Evolutionary conservation across 2,113 vertebrate species (phyloP), one percentile per base, ranked within the genome.

Genomic region (Lutjanus erythropterus): DNA sequence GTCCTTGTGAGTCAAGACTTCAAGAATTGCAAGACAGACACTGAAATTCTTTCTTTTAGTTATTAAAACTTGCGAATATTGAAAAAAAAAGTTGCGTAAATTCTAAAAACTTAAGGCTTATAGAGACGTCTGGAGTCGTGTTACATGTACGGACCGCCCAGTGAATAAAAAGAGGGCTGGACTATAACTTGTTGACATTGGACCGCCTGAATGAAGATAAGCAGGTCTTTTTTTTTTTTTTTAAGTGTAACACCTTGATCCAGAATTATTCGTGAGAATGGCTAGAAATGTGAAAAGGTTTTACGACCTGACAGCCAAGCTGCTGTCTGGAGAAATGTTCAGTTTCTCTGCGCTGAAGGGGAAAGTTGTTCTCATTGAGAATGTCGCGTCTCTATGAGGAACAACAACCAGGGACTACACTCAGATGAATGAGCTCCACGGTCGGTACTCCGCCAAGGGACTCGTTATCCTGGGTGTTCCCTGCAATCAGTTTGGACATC

Each of bases 371-470:
- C 96, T 99, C 41, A 94, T 98, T 47, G 96, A 93, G 84, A 98
- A 98, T 74, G 97, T 98, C 69, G 97, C 97, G 37, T 98, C 98
- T 23, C 97, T 98, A 70, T 99, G 98, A 98, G 98, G 97, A 83
- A 98, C 97, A 29, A 99, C 97, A 23, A 86, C 71, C 84, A 96
- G 97, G 94, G 98, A 99, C 79, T 98, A 95, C 93, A 95, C 95
- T 59, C 96, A 99, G 93, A 96, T 99, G 96, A 97, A 96, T 80
- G 96, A 97, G 69, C 96, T 99, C 72, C 96, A 98, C 90, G 41
- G 42, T 64, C 95, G 95, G 16, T 96, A 92, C 31, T 93, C 96
- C 0, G 70, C 92, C 1, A 86, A 94, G 29, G 97, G 97, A 23
- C 91, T 99, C 58, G 94, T 95, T 9, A 89, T 98, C 55, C 95